Conservation (phyloP, 2,113 vertebrate species). For the Cinclus mexicanus region DNA sequence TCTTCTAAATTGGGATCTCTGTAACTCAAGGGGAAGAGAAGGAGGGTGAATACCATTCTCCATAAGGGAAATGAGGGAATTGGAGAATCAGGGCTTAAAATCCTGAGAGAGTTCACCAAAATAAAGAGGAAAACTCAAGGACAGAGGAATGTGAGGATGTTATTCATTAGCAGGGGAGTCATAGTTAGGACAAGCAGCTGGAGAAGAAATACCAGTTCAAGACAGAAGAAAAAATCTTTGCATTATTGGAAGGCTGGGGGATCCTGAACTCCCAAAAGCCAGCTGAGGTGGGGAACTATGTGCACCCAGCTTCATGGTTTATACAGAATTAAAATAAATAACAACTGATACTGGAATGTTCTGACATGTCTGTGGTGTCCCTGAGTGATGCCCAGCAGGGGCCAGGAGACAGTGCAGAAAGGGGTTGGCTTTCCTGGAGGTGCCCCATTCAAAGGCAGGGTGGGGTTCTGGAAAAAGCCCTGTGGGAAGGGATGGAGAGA, state of each 20-base stretch:
- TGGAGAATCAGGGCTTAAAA: background rate
- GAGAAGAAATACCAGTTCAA: background rate
- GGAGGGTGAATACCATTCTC: background rate
- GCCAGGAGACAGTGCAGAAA: rapidly evolving
- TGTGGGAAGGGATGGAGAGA: background rate
- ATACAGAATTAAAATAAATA: background rate
- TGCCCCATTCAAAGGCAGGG: rapidly evolving
- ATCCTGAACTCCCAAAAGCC: background rate
- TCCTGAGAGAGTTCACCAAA: background rate
- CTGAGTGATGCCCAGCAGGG: rapidly evolving
- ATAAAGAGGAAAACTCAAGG: background rate
- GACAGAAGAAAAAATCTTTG: background rate
- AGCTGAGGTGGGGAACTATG: background rate
- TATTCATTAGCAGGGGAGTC: background rate
- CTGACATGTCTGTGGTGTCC: background rate
- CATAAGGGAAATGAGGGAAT: background rate
- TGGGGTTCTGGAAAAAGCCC: background rate
- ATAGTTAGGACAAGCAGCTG: background rate
- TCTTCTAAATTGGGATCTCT: background rate
- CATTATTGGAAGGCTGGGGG: background rate
- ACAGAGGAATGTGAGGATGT: background rate
- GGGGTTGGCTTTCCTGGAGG: background rate
- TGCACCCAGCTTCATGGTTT: background rate
- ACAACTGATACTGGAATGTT: background rate
- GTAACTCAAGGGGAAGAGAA: background rate